phyloP scores from a whole-genome alignment of 2,797 vertebrate species.

The Carduelis carduelis region DNA sequence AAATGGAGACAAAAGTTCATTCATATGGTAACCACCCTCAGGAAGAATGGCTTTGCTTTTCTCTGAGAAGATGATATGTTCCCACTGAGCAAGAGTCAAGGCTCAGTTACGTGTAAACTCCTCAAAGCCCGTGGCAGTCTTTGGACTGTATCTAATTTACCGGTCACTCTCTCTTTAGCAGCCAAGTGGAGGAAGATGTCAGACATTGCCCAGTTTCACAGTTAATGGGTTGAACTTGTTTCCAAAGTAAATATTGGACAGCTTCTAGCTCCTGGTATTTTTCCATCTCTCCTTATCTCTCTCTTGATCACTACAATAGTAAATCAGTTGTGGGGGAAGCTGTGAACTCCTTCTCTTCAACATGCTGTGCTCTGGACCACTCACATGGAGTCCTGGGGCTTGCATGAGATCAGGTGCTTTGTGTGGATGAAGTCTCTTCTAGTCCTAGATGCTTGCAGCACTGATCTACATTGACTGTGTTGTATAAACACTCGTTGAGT shows the following conservation, averaged over 20 bases:
- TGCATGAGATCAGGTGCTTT: neutral
- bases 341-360: neutral
- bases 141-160: neutral
- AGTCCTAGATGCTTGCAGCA: neutral
- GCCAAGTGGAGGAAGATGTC: neutral
- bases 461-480: rapidly evolving
- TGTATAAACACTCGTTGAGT: neutral
- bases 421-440: neutral
- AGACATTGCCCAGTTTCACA: neutral
- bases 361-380: neutral
- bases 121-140: neutral
- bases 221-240: neutral
- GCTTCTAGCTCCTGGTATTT: neutral
- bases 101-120: neutral
- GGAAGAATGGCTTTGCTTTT: neutral
- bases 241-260: neutral
- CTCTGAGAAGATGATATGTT: neutral
- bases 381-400: neutral
- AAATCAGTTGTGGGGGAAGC: neutral
- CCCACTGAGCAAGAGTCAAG: neutral
- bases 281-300: neutral
- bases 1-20: neutral
- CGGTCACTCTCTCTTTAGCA: neutral
- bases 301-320: neutral
- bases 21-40: neutral